Percentiles rank a stretch among this genome's conserved stretches.
Conservation (phyloP, 2,113 vertebrate genomes). For the Eublepharis macularius region DNA sequence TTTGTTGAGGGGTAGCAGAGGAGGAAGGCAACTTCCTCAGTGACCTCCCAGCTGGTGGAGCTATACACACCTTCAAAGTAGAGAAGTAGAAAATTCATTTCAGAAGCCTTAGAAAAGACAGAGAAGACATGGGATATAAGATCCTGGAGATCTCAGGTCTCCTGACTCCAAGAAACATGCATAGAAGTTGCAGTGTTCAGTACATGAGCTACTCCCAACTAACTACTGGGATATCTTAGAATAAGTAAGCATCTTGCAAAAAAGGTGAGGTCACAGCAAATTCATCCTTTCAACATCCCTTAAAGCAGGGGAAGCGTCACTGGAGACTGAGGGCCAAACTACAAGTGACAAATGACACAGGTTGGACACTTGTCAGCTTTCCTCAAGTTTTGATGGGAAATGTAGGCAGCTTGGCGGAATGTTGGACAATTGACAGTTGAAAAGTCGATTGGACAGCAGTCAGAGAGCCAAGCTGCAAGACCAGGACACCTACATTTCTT, state of each 20-base stretch:
- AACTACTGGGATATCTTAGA: background rate
- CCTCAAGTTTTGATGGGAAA: too few relatives aligned
- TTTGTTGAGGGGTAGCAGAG: background rate
- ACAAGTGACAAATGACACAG: too few relatives aligned
- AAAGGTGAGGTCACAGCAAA: background rate
- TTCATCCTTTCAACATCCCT: background rate
- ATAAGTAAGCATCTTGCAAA: background rate
- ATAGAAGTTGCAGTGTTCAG: background rate
- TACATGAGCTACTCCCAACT: too few relatives aligned
- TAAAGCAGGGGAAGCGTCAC: background rate
- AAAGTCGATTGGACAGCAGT: too few relatives aligned
- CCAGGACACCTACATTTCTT: too few relatives aligned
- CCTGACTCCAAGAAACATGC: background rate
- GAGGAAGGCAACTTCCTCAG: background rate
- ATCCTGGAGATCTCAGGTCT: background rate
- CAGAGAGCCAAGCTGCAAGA: too few relatives aligned
- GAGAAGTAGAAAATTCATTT: background rate
- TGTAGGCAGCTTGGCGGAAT: too few relatives aligned
- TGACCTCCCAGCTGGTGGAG: background rate
- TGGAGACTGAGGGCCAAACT: too few relatives aligned
- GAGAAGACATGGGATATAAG: background rate
- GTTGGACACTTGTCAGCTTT: too few relatives aligned
- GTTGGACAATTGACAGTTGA: too few relatives aligned
- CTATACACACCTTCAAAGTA: background rate
- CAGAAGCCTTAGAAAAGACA: background rate